A percentile compares a stretch with the other conserved stretches of the same genome.
Conservation (phyloP, 2,113 vertebrate species). For the Rhynchomys soricoides region DNA sequence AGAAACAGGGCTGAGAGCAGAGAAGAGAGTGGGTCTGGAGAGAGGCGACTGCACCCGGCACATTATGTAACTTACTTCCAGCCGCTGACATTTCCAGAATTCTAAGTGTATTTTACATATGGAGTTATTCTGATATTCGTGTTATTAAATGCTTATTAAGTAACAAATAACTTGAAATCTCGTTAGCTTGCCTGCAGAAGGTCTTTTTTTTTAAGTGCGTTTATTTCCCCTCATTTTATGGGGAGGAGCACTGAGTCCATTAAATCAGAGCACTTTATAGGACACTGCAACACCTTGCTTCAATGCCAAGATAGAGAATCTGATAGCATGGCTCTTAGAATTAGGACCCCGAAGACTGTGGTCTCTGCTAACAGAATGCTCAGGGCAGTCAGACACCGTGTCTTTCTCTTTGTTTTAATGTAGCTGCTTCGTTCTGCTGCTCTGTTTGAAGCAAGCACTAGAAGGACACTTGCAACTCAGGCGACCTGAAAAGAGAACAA, state of each 20-base stretch:
- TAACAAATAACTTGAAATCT: constrained; percentile 71
- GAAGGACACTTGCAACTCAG: not conserved
- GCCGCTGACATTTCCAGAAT: constrained; percentile 52
- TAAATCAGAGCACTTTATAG: constrained; percentile 73
- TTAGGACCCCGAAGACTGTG: constrained; percentile 64
- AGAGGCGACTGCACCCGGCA: constrained; percentile 28
- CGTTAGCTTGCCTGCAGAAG: constrained; percentile 37
- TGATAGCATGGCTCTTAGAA: constrained; percentile 70
- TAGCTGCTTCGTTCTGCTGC: constrained; percentile 21
- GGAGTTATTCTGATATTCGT: constrained; percentile 62
- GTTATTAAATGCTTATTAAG: constrained; percentile 68
- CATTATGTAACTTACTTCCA: constrained; percentile 14
- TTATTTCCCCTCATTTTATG: constrained; percentile 73
- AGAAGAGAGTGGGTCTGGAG: constrained; percentile 27
- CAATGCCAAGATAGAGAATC: constrained; percentile 67
- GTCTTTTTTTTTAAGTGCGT: constrained; percentile 16
- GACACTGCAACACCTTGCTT: constrained; percentile 56
- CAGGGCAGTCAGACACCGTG: constrained; percentile 43
- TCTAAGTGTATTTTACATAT: constrained; percentile 57
- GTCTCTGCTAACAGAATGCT: constrained; percentile 54
- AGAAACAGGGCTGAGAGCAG: constrained; percentile 61
- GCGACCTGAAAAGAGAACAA: constrained; percentile 23
- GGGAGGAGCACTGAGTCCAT: constrained; percentile 61
- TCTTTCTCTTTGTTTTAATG: constrained; percentile 54
- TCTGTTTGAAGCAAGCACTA: not conserved